Evolutionary conservation across 2,888 invertebrate genomes (phyloP).

Genomic region (Melanostoma mellinum): DNA sequence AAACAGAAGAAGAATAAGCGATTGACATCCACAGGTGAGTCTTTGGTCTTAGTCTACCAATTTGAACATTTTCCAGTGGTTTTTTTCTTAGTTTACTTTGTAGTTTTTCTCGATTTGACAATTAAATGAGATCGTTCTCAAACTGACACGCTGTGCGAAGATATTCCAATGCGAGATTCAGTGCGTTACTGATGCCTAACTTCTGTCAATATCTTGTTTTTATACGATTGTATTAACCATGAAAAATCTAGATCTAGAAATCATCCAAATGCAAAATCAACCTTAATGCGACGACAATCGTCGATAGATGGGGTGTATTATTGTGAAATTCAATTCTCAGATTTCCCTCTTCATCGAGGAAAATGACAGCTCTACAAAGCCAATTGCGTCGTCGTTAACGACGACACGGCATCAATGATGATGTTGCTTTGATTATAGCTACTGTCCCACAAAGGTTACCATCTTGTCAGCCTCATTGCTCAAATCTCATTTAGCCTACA

Average conservation of each 20-base stretch:
- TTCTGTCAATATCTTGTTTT: constrained; percentile 68
- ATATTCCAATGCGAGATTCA: constrained; percentile 67
- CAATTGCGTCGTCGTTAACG: constrained; percentile 18
- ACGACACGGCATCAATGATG: constrained; percentile 22
- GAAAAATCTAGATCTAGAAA: constrained; percentile 67
- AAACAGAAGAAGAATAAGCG: neutral
- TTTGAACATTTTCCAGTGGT: constrained; percentile 62
- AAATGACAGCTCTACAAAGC: constrained; percentile 38
- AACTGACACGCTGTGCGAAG: constrained; percentile 14
- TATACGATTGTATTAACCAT: constrained; percentile 66
- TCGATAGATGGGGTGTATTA: constrained; percentile 47
- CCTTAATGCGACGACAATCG: constrained; percentile 50
- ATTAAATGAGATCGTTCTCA: neutral
- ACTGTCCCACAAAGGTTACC: constrained; percentile 64
- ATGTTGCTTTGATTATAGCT: constrained; percentile 38
- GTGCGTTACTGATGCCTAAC: constrained; percentile 68
- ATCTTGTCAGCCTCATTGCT: constrained; percentile 65
- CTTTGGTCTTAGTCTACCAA: constrained; percentile 45
- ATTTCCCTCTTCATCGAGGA: constrained; percentile 52
- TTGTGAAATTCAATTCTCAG: constrained; percentile 68
- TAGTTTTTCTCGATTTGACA: constrained; percentile 11
- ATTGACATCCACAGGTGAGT: neutral
- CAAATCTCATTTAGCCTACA: constrained; percentile 14
- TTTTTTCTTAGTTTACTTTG: constrained; percentile 9
- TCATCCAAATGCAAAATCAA: constrained; percentile 64